Conservation (phyloP, 2,888 invertebrate genomes). For the Aplocera efformata region DNA sequence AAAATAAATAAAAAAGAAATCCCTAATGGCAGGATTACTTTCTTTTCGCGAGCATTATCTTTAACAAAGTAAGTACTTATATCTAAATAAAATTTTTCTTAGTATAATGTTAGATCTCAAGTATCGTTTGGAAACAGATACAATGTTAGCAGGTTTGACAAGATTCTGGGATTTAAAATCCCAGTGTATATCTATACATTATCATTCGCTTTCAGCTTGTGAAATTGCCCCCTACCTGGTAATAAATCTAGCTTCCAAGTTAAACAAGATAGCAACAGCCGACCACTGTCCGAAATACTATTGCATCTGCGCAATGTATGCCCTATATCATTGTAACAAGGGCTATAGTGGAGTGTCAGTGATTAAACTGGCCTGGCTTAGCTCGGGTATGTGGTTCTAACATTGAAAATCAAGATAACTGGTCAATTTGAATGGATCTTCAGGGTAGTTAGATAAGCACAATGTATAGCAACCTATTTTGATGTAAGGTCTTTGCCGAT, state of each 20-base stretch:
- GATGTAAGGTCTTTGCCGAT: too few relatives aligned
- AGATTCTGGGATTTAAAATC: too few relatives aligned
- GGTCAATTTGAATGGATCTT: neutral
- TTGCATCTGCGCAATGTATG: conserved; percentile 6
- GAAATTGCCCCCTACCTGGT: conserved; percentile 6
- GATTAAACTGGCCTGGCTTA: conserved; percentile 13
- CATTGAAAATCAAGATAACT: conserved; percentile 12
- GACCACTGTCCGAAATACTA: conserved; percentile 18
- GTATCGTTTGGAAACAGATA: too few relatives aligned
- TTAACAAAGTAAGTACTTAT: too few relatives aligned
- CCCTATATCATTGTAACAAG: conserved; percentile 9
- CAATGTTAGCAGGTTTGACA: too few relatives aligned
- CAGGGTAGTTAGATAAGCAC: too few relatives aligned
- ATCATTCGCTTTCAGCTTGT: conserved; percentile 6
- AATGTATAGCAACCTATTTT: too few relatives aligned
- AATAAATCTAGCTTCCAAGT: conserved; percentile 32
- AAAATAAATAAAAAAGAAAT: too few relatives aligned
- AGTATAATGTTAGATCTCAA: too few relatives aligned
- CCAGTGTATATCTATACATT: neutral
- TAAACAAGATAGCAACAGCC: conserved; percentile 24
- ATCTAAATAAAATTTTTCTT: too few relatives aligned
- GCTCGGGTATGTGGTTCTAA: neutral
- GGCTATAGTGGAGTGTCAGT: conserved; percentile 12
- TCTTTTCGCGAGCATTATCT: too few relatives aligned
- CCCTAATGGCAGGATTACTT: too few relatives aligned